Evolutionary conservation across 2,888 invertebrate genomes (phyloP).

Genomic region (Hirtodrosophila cameraria): DNA sequence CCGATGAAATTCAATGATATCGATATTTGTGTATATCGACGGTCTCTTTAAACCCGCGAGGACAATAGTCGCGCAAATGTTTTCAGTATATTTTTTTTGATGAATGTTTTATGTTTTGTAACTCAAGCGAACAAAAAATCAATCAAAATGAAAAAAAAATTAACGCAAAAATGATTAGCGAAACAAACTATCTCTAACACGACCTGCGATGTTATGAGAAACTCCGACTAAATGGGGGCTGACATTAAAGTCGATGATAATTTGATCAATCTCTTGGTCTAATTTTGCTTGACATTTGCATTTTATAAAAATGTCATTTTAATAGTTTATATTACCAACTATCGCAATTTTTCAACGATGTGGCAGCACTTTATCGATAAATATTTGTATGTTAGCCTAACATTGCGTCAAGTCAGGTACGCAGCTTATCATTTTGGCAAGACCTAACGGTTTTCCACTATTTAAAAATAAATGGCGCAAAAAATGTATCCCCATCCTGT

Average conservation of each 20-base stretch:
- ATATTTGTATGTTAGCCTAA: too few relatives aligned
- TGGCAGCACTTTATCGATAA: too few relatives aligned
- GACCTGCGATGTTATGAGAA: constrained; percentile 26
- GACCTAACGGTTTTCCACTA: too few relatives aligned
- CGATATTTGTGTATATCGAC: constrained; percentile 33
- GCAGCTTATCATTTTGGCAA: too few relatives aligned
- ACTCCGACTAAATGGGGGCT: constrained; percentile 13
- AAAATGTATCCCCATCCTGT: too few relatives aligned
- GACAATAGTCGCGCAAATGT: background rate
- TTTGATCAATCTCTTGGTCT: background rate
- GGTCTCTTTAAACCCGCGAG: constrained; percentile 15
- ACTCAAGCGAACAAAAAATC: background rate
- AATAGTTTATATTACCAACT: background rate
- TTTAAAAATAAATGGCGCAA: too few relatives aligned
- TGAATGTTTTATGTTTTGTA: constrained; percentile 2
- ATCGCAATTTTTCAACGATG: too few relatives aligned
- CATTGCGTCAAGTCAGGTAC: too few relatives aligned
- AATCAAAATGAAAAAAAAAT: constrained; percentile 17
- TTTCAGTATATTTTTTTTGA: constrained; percentile 22
- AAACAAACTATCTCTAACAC: constrained; percentile 31
- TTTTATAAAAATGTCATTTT: background rate
- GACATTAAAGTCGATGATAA: constrained; percentile 33
- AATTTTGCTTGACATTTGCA: background rate
- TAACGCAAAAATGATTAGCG: constrained; percentile 2
- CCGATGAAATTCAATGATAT: constrained; percentile 49